A percentile compares a stretch with the other conserved stretches of the same genome.
These are phyloP conservation scores for Chromis chromis DNA, from an alignment of 2,797 vertebrate species.

Conservation along the genomic window DNA sequence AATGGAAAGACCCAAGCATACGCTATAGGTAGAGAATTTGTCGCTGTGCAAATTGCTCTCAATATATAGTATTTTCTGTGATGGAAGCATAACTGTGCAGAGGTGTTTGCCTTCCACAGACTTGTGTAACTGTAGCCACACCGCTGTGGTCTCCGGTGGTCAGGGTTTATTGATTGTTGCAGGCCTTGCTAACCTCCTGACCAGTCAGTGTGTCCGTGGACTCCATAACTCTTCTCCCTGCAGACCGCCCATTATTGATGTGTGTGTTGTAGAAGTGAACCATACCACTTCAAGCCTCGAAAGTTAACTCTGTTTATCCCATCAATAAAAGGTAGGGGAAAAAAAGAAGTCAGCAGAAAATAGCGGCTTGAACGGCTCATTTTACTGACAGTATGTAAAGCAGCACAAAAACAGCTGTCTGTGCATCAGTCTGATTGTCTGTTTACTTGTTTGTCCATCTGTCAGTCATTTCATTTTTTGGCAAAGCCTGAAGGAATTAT, in stretches of 20 bases:
- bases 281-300: constrained; percentile 36
- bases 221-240: constrained; percentile 58
- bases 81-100: constrained; percentile 8
- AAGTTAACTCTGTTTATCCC: constrained; percentile 27
- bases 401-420: not conserved
- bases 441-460: not conserved
- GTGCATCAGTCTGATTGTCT: too few species aligned
- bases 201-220: constrained; percentile 54
- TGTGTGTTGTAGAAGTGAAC: constrained; percentile 32
- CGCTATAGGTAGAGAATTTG: constrained; percentile 1
- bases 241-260: constrained; percentile 51
- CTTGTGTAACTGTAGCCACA: constrained; percentile 50
- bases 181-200: constrained; percentile 56
- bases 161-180: constrained; percentile 64
- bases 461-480: constrained; percentile 3
- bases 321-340: constrained; percentile 12
- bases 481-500: not conserved
- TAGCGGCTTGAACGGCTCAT: not conserved
- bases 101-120: constrained; percentile 32
- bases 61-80: not conserved
- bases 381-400: not conserved
- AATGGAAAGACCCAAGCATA: not conserved
- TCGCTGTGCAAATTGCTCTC: not conserved
- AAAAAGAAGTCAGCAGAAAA: constrained; percentile 13
- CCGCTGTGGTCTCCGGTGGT: constrained; percentile 57